These are phyloP conservation scores for Platycercus adscitus DNA, from an alignment of 2,113 vertebrate genomes.

Conservation along the genomic window DNA sequence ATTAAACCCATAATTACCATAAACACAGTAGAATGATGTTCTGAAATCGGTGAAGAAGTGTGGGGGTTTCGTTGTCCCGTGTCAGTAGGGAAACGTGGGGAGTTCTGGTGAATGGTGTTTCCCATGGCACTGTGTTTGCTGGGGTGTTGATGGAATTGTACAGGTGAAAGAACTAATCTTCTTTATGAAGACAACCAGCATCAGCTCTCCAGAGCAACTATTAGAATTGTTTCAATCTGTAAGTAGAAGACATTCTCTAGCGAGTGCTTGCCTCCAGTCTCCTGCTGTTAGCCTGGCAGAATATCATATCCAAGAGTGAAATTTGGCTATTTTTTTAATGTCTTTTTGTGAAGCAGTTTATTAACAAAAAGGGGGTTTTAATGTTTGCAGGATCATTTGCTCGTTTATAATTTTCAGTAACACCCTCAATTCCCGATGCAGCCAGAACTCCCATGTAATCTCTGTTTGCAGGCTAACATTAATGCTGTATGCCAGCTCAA, in stretches of 20 bases:
- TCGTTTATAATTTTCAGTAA: neutral
- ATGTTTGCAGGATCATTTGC: neutral
- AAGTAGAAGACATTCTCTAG: neutral
- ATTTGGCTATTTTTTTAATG: neutral
- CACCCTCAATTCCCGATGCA: neutral
- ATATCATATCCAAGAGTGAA: neutral
- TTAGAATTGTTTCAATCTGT: neutral
- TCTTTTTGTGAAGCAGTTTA: neutral
- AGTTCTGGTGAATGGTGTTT: neutral
- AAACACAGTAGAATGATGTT: neutral
- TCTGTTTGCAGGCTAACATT: slow-evolving; percentile 76
- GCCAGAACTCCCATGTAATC: neutral
- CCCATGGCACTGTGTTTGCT: neutral
- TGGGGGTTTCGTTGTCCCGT: neutral
- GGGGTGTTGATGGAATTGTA: neutral
- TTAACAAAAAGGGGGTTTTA: neutral
- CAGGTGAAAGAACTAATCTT: neutral
- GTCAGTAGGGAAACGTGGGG: neutral
- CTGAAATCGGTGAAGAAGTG: neutral
- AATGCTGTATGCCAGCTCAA: slow-evolving; percentile 15
- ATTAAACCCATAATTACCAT: neutral
- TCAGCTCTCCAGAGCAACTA: neutral
- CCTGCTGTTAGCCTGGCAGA: neutral
- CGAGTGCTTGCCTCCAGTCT: neutral
- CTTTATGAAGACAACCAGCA: neutral